A percentile compares a stretch with the other conserved stretches of the same genome.
Evolutionary conservation across 2,797 vertebrate genomes (phyloP).

Genomic region (Sciurus carolinensis): DNA sequence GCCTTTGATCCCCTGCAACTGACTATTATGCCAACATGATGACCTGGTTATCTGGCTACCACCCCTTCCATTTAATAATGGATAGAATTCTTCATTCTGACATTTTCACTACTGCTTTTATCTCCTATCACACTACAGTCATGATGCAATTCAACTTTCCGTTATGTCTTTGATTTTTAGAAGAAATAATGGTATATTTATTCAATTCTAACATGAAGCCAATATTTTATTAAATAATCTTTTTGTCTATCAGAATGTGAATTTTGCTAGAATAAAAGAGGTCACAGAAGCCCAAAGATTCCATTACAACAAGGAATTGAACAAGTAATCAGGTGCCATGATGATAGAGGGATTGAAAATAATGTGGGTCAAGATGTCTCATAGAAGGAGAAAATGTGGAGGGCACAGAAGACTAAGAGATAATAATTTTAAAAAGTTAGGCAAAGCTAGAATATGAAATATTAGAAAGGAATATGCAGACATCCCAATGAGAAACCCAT

Average conservation of each 20-base stretch:
- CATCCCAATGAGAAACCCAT: background rate
- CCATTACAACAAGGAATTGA: background rate
- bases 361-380: background rate
- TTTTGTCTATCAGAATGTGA: background rate
- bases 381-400: background rate
- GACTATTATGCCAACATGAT: background rate
- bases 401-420: background rate
- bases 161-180: background rate
- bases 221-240: conserved; percentile 30
- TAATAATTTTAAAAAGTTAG: background rate
- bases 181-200: background rate
- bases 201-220: background rate
- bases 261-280: background rate
- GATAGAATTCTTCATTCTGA: background rate
- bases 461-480: background rate
- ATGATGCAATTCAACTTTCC: background rate
- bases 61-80: background rate
- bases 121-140: background rate
- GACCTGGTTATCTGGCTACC: background rate
- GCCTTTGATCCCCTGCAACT: background rate
- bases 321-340: background rate
- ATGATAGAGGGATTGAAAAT: background rate
- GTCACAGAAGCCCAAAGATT: background rate
- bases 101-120: background rate
- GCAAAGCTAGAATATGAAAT: background rate